Evolutionary conservation across 2,888 invertebrate genomes (phyloP).

Genomic region (Trichogramma evanescens): DNA sequence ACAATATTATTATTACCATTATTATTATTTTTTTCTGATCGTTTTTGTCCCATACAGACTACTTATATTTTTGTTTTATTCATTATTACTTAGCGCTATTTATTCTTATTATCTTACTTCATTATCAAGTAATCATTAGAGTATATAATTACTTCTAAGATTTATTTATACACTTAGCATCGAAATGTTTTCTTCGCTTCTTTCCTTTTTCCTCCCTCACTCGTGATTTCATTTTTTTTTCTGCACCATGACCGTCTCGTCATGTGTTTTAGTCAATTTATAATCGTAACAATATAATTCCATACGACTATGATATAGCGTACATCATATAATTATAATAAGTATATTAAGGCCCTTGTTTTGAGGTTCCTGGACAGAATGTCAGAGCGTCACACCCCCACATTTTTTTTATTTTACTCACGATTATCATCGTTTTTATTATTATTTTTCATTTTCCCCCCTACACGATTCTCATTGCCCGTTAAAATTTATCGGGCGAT

Average conservation of each 20-base stretch:
- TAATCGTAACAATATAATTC: slow-evolving; percentile 24
- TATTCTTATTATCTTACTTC: slow-evolving; percentile 12
- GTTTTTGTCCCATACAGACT: neutral
- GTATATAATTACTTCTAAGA: slow-evolving; percentile 20
- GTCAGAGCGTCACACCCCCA: slow-evolving; percentile 21
- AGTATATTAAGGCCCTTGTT: slow-evolving; percentile 41
- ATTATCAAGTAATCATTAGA: slow-evolving; percentile 1
- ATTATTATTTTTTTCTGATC: slow-evolving; percentile 15
- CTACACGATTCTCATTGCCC: neutral
- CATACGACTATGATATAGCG: slow-evolving; percentile 25
- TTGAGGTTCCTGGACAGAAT: slow-evolving; percentile 35
- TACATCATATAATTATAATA: slow-evolving; percentile 29
- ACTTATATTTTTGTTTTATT: neutral
- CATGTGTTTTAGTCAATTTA: slow-evolving; percentile 18
- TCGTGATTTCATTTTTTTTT: slow-evolving; percentile 7
- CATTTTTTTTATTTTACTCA: neutral
- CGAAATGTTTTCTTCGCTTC: slow-evolving; percentile 5
- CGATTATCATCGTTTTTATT: no score
- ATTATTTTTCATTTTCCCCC: no score
- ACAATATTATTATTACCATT: slow-evolving; percentile 21
- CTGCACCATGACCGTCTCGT: neutral
- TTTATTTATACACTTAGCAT: slow-evolving; percentile 17
- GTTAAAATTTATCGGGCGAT: slow-evolving; percentile 23
- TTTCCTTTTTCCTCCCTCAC: neutral
- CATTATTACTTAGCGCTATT: slow-evolving; percentile 3